Conservation (phyloP, 2,888 invertebrate genomes). For the Spilosoma lubricipeda region DNA sequence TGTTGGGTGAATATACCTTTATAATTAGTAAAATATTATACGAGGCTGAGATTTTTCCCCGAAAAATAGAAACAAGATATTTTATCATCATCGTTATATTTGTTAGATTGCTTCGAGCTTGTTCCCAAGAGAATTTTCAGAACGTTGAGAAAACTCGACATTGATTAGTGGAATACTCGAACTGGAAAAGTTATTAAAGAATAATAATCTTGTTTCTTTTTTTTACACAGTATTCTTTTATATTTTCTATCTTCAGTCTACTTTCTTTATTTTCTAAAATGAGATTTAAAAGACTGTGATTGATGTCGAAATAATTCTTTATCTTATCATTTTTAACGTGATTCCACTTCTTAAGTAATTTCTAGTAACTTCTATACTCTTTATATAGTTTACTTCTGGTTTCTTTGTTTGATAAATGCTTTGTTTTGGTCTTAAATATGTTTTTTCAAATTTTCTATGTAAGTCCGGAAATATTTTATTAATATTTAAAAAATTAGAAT, state of each 20-base stretch:
- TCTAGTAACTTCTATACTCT: no score
- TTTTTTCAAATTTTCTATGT: no score
- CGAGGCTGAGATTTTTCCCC: not conserved
- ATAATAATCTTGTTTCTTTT: not conserved
- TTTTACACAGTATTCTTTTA: not conserved
- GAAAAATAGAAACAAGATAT: not conserved
- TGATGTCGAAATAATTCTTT: not conserved
- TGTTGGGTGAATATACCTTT: not conserved
- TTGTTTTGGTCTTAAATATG: no score
- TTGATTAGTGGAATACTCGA: conserved; percentile 1
- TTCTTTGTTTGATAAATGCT: not conserved
- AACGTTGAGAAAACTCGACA: not conserved
- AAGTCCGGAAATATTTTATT: no score
- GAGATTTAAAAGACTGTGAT: not conserved
- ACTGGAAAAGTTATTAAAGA: not conserved
- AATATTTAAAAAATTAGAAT: no score
- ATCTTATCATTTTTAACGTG: no score
- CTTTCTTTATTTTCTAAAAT: not conserved
- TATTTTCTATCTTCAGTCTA: not conserved
- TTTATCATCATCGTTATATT: not conserved
- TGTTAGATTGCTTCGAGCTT: not conserved
- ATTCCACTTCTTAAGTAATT: no score
- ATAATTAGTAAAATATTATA: conserved; percentile 6
- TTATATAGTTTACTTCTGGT: not conserved
- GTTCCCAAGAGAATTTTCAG: not conserved